Base-by-base conservation (phyloP, 2,888 invertebrate genomes). In the Microctonus brassicae region DNA sequence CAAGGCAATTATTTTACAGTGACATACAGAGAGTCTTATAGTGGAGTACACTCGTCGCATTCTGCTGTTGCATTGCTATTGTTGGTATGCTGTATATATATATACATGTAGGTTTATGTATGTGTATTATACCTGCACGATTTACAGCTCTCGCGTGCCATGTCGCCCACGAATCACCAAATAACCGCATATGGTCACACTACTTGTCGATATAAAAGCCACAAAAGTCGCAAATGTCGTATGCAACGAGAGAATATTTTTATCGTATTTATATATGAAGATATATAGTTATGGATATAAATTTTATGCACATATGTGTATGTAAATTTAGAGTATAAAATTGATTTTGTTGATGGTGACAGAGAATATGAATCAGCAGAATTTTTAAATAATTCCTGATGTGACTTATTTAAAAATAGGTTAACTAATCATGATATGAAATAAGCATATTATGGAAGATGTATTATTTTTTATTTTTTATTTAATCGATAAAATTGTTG, bases 1-100 rank as follows among this genome's bases (percentile, higher is more conserved):
- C 67, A 68, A 68, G 67, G 67, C 47, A 39, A 68, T 60, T 60
- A 58, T 22, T 26, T 68, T 57, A 66, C 57, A 57, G 39, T 58
- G 33, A 60, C 26, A 57, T 57, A 68, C 26, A 26, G 13, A 55
- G 22, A 29, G 11, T 29, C 57, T 24, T 47, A 47, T 47, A 39
- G 39, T 47, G 47, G 9, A 47, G 47, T 47, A 47, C 47, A 47
- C 47, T 47, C 47, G 47, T 20, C 17, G 20, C 47, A 47, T 47
- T 47, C 47, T 47, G 39, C 39, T n/a, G 26, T 29, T 57, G 13
- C 26, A 57, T 29, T 13, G 57, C n/a, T 26, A 55, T 55, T 22
- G 53, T 26, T n/a, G 24, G 13, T 26, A 24, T 57, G 57, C 24
- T 22, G 26, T 29, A 24, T 57, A 57, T 26, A 57, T 6, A 10